A percentile compares a stretch with the other conserved stretches of the same genome.
phyloP scores from a whole-genome alignment of 1,140 invertebrate genomes.

The Frieseomelitta varia region DNA sequence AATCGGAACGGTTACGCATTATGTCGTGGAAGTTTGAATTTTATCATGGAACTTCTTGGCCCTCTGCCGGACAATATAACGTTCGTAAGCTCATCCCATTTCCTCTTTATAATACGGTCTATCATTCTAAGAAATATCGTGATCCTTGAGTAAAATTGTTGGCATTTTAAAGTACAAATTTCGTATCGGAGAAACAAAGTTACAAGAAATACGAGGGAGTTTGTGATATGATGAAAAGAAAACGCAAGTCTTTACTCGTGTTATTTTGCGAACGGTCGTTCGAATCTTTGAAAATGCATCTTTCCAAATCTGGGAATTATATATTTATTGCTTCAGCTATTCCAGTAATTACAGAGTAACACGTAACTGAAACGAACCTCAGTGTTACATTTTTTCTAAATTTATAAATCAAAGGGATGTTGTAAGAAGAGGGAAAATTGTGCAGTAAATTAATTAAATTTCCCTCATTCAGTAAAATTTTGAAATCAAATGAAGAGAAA shows the following conservation, averaged over 20 bases:
- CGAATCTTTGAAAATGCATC: too few relatives aligned
- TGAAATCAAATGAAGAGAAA: background rate
- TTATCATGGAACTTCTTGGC: conserved; percentile 51
- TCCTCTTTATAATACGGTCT: background rate
- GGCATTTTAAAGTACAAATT: too few relatives aligned
- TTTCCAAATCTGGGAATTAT: too few relatives aligned
- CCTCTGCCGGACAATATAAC: conserved; percentile 29
- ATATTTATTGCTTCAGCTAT: too few relatives aligned
- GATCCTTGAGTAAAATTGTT: background rate
- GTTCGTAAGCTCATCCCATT: background rate
- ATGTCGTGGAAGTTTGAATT: conserved; percentile 40
- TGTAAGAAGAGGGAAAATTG: too few relatives aligned
- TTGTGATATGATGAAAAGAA: too few relatives aligned
- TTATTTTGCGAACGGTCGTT: too few relatives aligned
- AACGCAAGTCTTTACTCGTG: too few relatives aligned
- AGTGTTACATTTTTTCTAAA: background rate
- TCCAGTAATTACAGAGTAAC: background rate
- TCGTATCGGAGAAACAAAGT: too few relatives aligned
- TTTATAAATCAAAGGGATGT: background rate
- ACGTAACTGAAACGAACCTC: background rate
- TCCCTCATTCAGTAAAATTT: background rate
- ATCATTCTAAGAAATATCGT: background rate
- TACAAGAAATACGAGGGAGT: too few relatives aligned
- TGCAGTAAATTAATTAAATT: background rate
- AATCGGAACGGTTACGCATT: conserved; percentile 31